Percentiles rank a stretch among this genome's conserved stretches.
Evolutionary conservation across 2,113 vertebrate species (phyloP).

Genomic region (Syngnathoides biaculeatus): DNA sequence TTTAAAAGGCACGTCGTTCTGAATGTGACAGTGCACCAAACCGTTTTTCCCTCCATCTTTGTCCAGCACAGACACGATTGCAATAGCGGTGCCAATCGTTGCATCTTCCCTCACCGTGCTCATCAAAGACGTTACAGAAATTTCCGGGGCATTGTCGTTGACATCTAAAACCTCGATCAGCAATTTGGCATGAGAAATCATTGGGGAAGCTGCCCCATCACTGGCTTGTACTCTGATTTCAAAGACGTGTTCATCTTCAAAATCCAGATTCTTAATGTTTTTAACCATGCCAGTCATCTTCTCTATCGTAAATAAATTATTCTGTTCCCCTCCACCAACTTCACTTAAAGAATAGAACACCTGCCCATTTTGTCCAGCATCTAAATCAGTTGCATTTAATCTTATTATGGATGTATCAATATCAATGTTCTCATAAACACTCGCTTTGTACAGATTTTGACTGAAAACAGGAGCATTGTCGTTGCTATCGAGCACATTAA

Average conservation of each 20-base stretch:
- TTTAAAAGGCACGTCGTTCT: slow-evolving; percentile 73
- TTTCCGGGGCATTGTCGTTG: slow-evolving; percentile 60
- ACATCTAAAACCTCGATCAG: slow-evolving; percentile 47
- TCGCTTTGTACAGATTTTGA: slow-evolving; percentile 46
- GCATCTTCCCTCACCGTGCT: slow-evolving; percentile 61
- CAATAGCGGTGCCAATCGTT: slow-evolving; percentile 64
- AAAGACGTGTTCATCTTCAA: slow-evolving; percentile 39
- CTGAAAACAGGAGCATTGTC: slow-evolving; percentile 62
- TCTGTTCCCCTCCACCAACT: slow-evolving; percentile 19
- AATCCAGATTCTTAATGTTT: slow-evolving; percentile 63
- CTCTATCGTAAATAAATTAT: slow-evolving; percentile 62
- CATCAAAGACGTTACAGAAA: slow-evolving; percentile 55
- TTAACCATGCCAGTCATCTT: no score
- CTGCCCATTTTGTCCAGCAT: slow-evolving; percentile 51
- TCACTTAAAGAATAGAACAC: slow-evolving; percentile 44
- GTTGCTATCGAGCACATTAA: slow-evolving; percentile 56
- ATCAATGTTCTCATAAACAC: slow-evolving; percentile 46
- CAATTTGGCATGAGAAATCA: slow-evolving; percentile 41
- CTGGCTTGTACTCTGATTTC: slow-evolving; percentile 58
- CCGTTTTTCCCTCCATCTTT: slow-evolving; percentile 78
- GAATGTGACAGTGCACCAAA: slow-evolving; percentile 65
- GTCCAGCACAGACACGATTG: slow-evolving; percentile 77
- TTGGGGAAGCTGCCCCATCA: slow-evolving; percentile 44
- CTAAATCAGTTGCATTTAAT: slow-evolving; percentile 57
- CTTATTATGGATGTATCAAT: slow-evolving; percentile 38